Conservation (phyloP, 2,113 vertebrate species). For the Lethenteron camtschaticum region DNA sequence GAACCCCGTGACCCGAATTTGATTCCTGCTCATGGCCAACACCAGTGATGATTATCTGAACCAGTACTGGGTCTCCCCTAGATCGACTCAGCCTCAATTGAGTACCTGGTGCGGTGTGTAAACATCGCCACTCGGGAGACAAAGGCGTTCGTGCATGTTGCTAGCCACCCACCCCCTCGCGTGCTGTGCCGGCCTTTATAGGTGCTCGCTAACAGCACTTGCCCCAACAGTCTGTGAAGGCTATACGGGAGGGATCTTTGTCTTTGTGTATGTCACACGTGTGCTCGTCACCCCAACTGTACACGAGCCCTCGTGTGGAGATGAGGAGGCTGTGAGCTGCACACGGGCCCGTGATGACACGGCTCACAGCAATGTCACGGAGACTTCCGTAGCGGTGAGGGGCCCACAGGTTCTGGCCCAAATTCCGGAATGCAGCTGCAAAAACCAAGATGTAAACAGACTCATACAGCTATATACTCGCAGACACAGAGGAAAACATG, state of each 20-base stretch:
- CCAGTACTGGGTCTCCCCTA: no score
- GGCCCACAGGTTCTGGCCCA: constrained; percentile 86
- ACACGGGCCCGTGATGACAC: constrained; percentile 56
- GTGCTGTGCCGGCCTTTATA: no score
- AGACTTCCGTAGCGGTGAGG: constrained; percentile 76
- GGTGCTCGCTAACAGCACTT: no score
- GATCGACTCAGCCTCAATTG: no score
- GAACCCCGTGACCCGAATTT: no score
- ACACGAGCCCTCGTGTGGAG: constrained; percentile 64
- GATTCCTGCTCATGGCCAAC: no score
- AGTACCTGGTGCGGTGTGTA: no score
- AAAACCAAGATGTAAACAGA: background rate
- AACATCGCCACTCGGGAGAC: background rate
- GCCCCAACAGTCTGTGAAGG: no score
- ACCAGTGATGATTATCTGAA: no score
- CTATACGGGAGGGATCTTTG: no score
- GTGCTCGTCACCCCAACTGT: constrained; percentile 70
- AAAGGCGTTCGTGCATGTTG: background rate
- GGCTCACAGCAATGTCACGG: constrained; percentile 46
- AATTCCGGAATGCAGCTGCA: constrained; percentile 58
- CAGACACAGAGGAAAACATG: background rate
- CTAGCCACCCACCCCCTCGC: no score
- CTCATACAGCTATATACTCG: background rate
- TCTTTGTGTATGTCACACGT: no score
- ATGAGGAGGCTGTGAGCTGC: constrained; percentile 74